phyloP scores from a whole-genome alignment of 2,797 vertebrate species.

The Pseudomugil gertrudae region DNA sequence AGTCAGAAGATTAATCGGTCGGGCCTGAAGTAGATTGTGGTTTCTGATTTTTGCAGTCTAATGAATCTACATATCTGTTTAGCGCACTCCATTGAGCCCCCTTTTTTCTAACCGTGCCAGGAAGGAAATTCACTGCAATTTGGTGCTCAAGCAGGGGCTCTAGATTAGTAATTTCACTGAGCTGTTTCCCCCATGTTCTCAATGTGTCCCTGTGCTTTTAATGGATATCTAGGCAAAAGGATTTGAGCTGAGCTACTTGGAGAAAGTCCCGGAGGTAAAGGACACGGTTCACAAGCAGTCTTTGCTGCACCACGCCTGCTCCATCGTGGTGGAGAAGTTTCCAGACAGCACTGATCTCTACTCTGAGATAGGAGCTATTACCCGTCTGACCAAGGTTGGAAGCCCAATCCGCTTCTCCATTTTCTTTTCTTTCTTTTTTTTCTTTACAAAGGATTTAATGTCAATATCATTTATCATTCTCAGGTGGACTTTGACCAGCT shows the following conservation, averaged over 20 bases:
- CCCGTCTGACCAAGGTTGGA: slow-evolving; percentile 93
- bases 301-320: slow-evolving; percentile 93
- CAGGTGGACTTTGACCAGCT: slow-evolving; percentile 99
- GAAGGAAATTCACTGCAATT: slow-evolving; percentile 73
- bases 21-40: slow-evolving; percentile 66
- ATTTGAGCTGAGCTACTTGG: slow-evolving; percentile 97
- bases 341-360: slow-evolving; percentile 97
- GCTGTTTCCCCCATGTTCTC: slow-evolving; percentile 52
- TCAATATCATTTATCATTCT: slow-evolving; percentile 8
- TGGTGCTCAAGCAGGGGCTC: slow-evolving; percentile 36
- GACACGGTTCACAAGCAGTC: slow-evolving; percentile 98
- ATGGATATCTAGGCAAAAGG: slow-evolving; percentile 90
- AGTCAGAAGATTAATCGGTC: slow-evolving; percentile 55
- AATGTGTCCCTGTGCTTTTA: slow-evolving; percentile 31
- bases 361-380: slow-evolving; percentile 95
- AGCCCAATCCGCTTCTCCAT: too few relatives aligned
- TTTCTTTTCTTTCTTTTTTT: not conserved
- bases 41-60: slow-evolving; percentile 74
- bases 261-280: slow-evolving; percentile 99
- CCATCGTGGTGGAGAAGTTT: slow-evolving; percentile 96
- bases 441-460: not conserved
- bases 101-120: slow-evolving; percentile 44
- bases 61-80: slow-evolving; percentile 70
- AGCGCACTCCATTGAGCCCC: slow-evolving; percentile 35
- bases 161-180: slow-evolving; percentile 54